Percentiles rank a stretch among this genome's conserved stretches.
These are phyloP conservation scores for Coryphaenoides rupestris DNA, from an alignment of 2,113 vertebrate species.

Conservation along the genomic window DNA sequence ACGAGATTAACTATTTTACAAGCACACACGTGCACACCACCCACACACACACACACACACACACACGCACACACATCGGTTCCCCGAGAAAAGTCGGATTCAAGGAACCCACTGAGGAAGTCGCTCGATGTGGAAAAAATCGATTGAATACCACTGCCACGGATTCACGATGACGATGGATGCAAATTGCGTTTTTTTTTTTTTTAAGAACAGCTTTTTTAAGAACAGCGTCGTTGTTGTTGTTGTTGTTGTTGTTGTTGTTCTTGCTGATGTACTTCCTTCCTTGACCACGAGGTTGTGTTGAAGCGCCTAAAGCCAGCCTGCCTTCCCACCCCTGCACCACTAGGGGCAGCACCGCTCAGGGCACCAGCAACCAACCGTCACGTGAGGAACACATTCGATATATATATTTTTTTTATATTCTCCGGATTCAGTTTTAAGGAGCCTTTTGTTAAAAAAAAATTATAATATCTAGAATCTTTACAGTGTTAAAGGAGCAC, in stretches of 20 bases:
- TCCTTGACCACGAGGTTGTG: slow-evolving; percentile 49
- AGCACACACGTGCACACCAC: no score
- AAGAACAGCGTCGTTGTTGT: slow-evolving; percentile 21
- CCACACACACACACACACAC: no score
- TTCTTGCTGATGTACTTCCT: slow-evolving; percentile 7
- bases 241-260: slow-evolving; percentile 44
- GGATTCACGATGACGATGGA: slow-evolving; percentile 12
- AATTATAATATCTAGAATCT: neutral
- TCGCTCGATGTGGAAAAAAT: no score
- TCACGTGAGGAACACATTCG: slow-evolving; percentile 18
- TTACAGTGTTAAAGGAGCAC: slow-evolving; percentile 27
- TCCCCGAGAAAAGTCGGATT: slow-evolving; percentile 20
- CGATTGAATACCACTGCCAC: no score
- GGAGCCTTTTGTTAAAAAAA: slow-evolving; percentile 5
- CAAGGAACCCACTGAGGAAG: slow-evolving; percentile 41
- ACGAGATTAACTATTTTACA: neutral
- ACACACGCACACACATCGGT: slow-evolving; percentile 19
- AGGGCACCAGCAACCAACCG: slow-evolving; percentile 48
- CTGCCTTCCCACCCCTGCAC: slow-evolving; percentile 67
- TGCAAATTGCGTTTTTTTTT: slow-evolving; percentile 35
- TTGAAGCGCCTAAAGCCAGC: slow-evolving; percentile 51
- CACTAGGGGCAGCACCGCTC: slow-evolving; percentile 65
- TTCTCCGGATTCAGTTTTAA: slow-evolving; percentile 11
- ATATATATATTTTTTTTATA: slow-evolving; percentile 26
- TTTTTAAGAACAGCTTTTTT: slow-evolving; percentile 21